Evolutionary conservation across 2,797 vertebrate genomes (phyloP), one percentile per base, ranked within the genome.

Genomic region (Peromyscus nudipes): DNA sequence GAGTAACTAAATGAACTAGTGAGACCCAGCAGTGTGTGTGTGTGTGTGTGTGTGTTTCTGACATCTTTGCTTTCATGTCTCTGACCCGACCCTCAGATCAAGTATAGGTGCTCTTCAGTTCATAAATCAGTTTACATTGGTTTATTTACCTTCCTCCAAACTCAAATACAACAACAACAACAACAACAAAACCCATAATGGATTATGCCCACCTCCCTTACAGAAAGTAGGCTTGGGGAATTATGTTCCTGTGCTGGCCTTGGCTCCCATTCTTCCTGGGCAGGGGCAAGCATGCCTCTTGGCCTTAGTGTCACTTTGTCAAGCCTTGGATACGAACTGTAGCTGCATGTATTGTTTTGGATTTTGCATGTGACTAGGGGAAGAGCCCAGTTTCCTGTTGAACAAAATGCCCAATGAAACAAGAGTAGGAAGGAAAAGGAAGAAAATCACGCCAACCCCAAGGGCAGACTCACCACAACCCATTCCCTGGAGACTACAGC

Each of bases 341-440:
- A 87, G 64, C 73, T 86, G 95, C 88, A 80, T 91, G 94, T 65
- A 49, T 92, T 97, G 77, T 94, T 93, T 60, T 94, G 86, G 76
- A 82, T 93, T 95, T 92, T 94, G 75, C 92, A 91, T 80, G 94
- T 96, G 93, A 96, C 82, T 65, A 92, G 65, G 87, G 64, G 57
- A 83, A 96, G 69, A 80, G 77, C 62, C 55, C 46, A 87, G 89
- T 87, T 94, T 97, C 83, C 89, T 95, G 76, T 89, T 84, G 91
- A 91, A 85, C 79, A 91, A 95, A 96, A 96, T 87, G 92, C 93
- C 67, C 76, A 62, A 69, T 89, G 86, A 95, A 83, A n/a, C 31
- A 57, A 73, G 76, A 37, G 71, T 49, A 16, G 67, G 60, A 82
- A 91, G 77, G 79, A 46, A 6, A 31, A 93, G 60, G 62, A 79